Evolutionary conservation across 2,888 invertebrate species (phyloP), one percentile per base, ranked within the genome.

Genomic region (Anthophora plumipes): DNA sequence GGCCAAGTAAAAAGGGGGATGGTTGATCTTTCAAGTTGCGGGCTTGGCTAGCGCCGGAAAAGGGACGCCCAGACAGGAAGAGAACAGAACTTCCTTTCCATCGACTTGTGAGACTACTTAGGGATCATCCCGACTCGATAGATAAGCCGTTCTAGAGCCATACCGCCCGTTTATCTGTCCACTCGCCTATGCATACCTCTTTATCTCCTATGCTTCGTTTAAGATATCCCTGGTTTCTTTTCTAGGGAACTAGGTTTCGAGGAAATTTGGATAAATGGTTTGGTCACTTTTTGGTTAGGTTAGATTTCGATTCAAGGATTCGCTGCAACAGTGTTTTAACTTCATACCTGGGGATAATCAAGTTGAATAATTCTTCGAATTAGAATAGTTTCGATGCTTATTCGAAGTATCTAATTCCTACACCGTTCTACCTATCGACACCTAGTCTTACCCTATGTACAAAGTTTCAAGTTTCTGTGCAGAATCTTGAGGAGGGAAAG

Each of bases 1-100:
- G 89, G 31, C 31, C 86, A 74, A 69, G 74, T 64, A 68, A 63
- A 78, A 79, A 57, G 82, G 80, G 80, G 68, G 82, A 48, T 31
- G 72, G 70, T 41, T 64, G 83, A 85, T 73, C 73, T 80, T 77
- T 63, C 59, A 43, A 75, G 43, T 74, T 72, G 80, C 74, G 68
- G 68, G 66, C 68, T 60, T 41, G 61, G 14, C 46, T 54, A 37
- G 39, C 0, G 8, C 5, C 14, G 52, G 31, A 22, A 5, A 48
- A 41, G n/a, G 57, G 39, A n/a, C 14, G n/a, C 12, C 41, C 9
- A 54, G 70, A 17, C 70, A 57, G 57, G 61, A 64, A 68, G 74
- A 31, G 68, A 69, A 72, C 55, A 46, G n/a, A 77, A 67, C 73
- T 68, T 83, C 81, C 70, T 67, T 77, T 77, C 64, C 59, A 82